A percentile compares a stretch with the other conserved stretches of the same genome.
These are phyloP conservation scores for Holocentrus rufus DNA, from an alignment of 2,797 vertebrate genomes.

Conservation along the genomic window DNA sequence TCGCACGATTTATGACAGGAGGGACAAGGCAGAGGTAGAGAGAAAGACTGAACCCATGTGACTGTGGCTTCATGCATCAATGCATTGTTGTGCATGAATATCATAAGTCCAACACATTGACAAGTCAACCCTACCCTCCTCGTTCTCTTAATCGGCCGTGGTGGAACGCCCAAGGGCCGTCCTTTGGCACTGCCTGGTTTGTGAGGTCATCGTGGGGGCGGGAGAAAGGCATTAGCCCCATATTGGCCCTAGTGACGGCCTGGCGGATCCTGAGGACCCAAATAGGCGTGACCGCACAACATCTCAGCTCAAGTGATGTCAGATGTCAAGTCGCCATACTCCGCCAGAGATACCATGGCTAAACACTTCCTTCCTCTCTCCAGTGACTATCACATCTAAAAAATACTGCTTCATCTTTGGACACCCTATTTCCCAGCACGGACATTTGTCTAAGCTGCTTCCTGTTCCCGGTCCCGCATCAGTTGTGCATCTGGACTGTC, in stretches of 20 bases:
- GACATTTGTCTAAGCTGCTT: slow-evolving; percentile 52
- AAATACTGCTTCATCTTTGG: slow-evolving; percentile 47
- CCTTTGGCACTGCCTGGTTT: slow-evolving; percentile 17
- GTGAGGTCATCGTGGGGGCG: slow-evolving; percentile 64
- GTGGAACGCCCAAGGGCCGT: slow-evolving; percentile 46
- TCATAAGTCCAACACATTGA: slow-evolving; percentile 35
- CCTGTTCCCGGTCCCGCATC: slow-evolving; percentile 50
- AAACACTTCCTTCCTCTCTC: slow-evolving; percentile 67
- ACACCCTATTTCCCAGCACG: slow-evolving; percentile 53
- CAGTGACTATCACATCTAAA: slow-evolving; percentile 52
- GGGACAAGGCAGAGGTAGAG: slow-evolving; percentile 48
- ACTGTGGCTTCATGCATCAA: slow-evolving; percentile 27
- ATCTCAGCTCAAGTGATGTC: slow-evolving; percentile 53
- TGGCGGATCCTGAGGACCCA: slow-evolving; percentile 33
- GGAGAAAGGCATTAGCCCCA: slow-evolving; percentile 41
- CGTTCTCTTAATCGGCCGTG: not conserved
- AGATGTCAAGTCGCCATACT: slow-evolving; percentile 46
- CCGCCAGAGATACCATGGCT: slow-evolving; percentile 46
- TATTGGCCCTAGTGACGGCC: slow-evolving; percentile 21
- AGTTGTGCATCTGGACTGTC: slow-evolving; percentile 67
- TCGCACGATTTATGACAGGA: slow-evolving; percentile 67
- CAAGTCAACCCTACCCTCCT: slow-evolving; percentile 44
- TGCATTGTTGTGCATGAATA: slow-evolving; percentile 33
- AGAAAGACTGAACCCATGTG: slow-evolving; percentile 1
- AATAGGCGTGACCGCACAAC: slow-evolving; percentile 58